Base-by-base conservation (phyloP, 2,888 invertebrate genomes). In the Lathronympha strigana region DNA sequence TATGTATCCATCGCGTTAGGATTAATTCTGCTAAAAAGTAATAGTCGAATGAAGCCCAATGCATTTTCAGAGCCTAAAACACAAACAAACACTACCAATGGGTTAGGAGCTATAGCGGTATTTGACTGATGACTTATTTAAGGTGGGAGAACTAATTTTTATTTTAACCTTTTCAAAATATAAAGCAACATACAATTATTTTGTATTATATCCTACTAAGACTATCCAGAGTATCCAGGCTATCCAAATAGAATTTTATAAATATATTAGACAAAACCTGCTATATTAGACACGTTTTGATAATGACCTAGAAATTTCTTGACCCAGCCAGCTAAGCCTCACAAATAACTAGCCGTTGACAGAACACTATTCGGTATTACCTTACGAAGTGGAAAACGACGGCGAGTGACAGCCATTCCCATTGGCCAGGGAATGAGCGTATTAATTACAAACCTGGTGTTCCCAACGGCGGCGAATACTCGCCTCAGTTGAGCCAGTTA, bases 391-490 rank as follows among this genome's bases (percentile, higher is more conserved):
- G 84, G 86, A 88, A 88, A 83, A 80, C 80, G 83, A 87, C 81
- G 77, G 79, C 76, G 77, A 83, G 81, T 84, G 90, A 89, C 89
- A 89, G 84, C 78, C 83, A 85, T 88, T 89, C 87, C 84, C 89
- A 86, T 84, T 84, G 84, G 75, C 75, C 31, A 47, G 60, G 50
- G 57, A 58, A 57, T 63, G 55, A 49, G 80, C 80, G 83, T 87
- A 90, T 90, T 92, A 91, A 91, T 91, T 91, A 91, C 88, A 80
- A 77, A 77, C 13, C 23, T 23, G 47, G n/a, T 47, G 6, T n/a
- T 21, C 13, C 23, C n/a, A 47, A 5, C 9, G 2, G 6, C 6
- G n/a, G 2, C 23, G 47, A 25, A n/a, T n/a, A 23, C 1, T 23
- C 23, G 23, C n/a, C 13, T 47, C n/a, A 0, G 1, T 21, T 13